These are phyloP conservation scores for Homarus americanus DNA, from an alignment of 1,140 invertebrate species.

Conservation along the genomic window DNA sequence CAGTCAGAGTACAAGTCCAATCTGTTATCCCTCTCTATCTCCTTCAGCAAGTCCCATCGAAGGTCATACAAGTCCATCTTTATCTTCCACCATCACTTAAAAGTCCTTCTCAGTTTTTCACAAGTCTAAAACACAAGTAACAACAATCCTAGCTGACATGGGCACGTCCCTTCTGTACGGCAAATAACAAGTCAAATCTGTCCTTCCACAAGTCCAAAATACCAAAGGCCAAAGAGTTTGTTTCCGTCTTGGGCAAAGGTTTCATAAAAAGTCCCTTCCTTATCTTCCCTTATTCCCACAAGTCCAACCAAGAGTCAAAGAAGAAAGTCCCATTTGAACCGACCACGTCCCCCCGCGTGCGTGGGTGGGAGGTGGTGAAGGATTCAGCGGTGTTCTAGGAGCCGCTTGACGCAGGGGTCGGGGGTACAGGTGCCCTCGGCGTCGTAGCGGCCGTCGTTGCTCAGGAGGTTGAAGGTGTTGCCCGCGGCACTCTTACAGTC, in stretches of 20 bases:
- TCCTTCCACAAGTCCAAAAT: not conserved
- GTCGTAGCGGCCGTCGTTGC: conserved; percentile 43
- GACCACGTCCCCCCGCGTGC: too few species aligned
- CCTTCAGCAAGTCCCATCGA: too few species aligned
- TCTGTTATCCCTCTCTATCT: too few species aligned
- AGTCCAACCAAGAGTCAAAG: not conserved
- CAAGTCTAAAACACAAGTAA: too few species aligned
- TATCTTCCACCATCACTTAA: too few species aligned
- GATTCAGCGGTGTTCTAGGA: conserved; percentile 52
- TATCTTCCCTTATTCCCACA: not conserved
- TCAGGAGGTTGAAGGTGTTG: conserved; percentile 44
- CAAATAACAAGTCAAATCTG: too few species aligned
- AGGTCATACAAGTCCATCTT: too few species aligned
- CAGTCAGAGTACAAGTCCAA: too few species aligned
- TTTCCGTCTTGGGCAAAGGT: not conserved
- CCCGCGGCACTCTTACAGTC: conserved; percentile 57
- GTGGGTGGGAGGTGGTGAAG: not conserved
- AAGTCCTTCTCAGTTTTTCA: too few species aligned
- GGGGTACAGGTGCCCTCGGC: conserved; percentile 40
- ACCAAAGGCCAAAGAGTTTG: not conserved
- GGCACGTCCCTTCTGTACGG: too few species aligned
- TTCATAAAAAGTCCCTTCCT: not conserved
- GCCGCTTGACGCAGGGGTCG: conserved; percentile 60
- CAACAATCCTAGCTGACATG: too few species aligned
- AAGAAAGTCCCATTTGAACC: not conserved